Conservation (phyloP, 2,888 invertebrate species). For the Philonicus albiceps region DNA sequence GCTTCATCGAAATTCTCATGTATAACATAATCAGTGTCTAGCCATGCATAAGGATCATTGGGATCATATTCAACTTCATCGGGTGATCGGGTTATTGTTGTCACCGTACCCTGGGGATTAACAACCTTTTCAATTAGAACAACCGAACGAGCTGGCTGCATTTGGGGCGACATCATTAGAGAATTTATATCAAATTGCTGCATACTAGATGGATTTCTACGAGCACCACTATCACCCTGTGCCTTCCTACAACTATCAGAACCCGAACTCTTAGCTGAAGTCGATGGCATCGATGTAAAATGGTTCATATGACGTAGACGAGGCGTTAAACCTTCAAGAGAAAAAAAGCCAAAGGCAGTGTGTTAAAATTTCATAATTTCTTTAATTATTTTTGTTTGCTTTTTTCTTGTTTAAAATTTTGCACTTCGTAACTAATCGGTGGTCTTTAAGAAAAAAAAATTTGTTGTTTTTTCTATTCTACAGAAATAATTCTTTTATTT, state of each 20-base stretch:
- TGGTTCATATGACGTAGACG: constrained; percentile 19
- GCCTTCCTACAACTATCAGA: not conserved
- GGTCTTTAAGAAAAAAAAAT: not conserved
- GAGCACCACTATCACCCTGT: not conserved
- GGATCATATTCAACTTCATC: constrained; percentile 56
- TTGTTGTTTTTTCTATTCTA: not conserved
- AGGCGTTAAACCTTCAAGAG: constrained; percentile 74
- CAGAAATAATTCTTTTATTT: not conserved
- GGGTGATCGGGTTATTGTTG: constrained; percentile 60
- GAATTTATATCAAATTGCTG: not conserved
- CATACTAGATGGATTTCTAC: not conserved
- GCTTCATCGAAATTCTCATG: constrained; percentile 74
- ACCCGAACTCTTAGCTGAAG: constrained; percentile 28
- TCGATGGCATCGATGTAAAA: constrained; percentile 34
- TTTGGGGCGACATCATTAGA: not conserved
- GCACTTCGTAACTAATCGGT: constrained; percentile 21
- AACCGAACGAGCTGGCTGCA: constrained; percentile 29
- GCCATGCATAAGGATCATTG: constrained; percentile 52
- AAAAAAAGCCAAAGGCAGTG: constrained; percentile 85
- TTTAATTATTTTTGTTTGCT: constrained; percentile 44
- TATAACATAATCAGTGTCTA: constrained; percentile 61
- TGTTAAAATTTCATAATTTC: constrained; percentile 52
- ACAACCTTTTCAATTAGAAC: constrained; percentile 67
- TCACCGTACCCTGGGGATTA: constrained; percentile 79
- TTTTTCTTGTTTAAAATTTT: constrained; percentile 51